A percentile compares a stretch with the other conserved stretches of the same genome.
phyloP scores from a whole-genome alignment of 35 echinoderm and acorn worm species.

The Anneissia japonica region DNA sequence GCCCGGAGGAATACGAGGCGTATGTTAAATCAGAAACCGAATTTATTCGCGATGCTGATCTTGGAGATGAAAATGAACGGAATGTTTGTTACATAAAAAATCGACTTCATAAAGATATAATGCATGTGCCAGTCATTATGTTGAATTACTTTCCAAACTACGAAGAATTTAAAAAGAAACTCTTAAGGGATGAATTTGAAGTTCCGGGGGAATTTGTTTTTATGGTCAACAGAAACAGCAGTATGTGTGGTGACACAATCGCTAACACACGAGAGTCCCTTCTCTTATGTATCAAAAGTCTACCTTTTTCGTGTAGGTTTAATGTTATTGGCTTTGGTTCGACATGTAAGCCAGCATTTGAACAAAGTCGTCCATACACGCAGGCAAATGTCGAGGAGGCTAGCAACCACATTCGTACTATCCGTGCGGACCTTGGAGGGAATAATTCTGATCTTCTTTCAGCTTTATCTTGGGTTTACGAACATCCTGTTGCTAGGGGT shows the following conservation, averaged over 20 bases:
- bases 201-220: conserved; percentile 94
- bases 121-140: conserved; percentile 91
- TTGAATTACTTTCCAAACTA: conserved; percentile 94
- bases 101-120: conserved; percentile 90
- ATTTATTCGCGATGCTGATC: conserved; percentile 30
- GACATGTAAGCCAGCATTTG: conserved; percentile 82
- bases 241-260: conserved; percentile 94
- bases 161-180: conserved; percentile 68
- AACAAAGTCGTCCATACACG: conserved; percentile 84
- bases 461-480: conserved; percentile 70
- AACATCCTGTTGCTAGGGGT: conserved; percentile 58
- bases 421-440: conserved; percentile 82
- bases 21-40: conserved; percentile 76
- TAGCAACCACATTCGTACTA: conserved; percentile 69
- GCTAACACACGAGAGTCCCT: conserved; percentile 88
- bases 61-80: conserved; percentile 27
- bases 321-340: conserved; percentile 96
- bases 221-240: conserved; percentile 80
- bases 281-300: conserved; percentile 90
- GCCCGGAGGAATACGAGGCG: conserved; percentile 77
- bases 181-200: conserved; percentile 62
- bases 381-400: conserved; percentile 85
- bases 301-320: conserved; percentile 81
- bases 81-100: conserved; percentile 42
- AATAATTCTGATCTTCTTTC: conserved; percentile 59